Conservation (phyloP, 2,888 invertebrate genomes). For the Drosophila seclusa region DNA sequence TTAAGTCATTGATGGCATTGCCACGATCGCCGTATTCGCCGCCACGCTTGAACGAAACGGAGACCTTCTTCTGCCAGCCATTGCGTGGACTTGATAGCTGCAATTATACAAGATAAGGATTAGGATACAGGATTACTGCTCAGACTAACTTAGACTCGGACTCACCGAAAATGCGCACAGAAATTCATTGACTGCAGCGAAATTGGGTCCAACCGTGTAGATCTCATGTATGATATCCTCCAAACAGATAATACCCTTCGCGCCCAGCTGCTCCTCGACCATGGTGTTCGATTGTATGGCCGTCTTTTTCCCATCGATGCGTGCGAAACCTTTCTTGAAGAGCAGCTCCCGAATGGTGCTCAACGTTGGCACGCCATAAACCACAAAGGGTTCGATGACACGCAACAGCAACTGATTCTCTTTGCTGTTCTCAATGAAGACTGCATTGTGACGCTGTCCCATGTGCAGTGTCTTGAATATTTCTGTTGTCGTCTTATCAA, state of each 20-base stretch:
- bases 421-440: slow-evolving; percentile 82
- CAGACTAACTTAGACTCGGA: neutral
- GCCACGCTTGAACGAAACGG: slow-evolving; percentile 82
- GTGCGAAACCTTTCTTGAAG: slow-evolving; percentile 84
- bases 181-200: slow-evolving; percentile 79
- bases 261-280: slow-evolving; percentile 84
- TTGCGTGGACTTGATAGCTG: slow-evolving; percentile 83
- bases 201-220: slow-evolving; percentile 83
- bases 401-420: slow-evolving; percentile 83
- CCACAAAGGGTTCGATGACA: slow-evolving; percentile 84
- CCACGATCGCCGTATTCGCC: slow-evolving; percentile 85
- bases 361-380: slow-evolving; percentile 83
- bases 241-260: slow-evolving; percentile 84
- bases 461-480: slow-evolving; percentile 79
- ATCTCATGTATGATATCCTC: slow-evolving; percentile 85
- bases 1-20: slow-evolving; percentile 81
- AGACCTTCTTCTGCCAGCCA: slow-evolving; percentile 84
- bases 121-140: neutral
- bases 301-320: slow-evolving; percentile 81
- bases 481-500: slow-evolving; percentile 81
- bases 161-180: slow-evolving; percentile 84
- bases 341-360: slow-evolving; percentile 83
- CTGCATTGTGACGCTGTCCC: slow-evolving; percentile 78
- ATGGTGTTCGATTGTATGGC: slow-evolving; percentile 84
- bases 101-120: slow-evolving; percentile 10